Conservation (phyloP, 2,888 invertebrate genomes). For the Kryphioiulus occultus region DNA sequence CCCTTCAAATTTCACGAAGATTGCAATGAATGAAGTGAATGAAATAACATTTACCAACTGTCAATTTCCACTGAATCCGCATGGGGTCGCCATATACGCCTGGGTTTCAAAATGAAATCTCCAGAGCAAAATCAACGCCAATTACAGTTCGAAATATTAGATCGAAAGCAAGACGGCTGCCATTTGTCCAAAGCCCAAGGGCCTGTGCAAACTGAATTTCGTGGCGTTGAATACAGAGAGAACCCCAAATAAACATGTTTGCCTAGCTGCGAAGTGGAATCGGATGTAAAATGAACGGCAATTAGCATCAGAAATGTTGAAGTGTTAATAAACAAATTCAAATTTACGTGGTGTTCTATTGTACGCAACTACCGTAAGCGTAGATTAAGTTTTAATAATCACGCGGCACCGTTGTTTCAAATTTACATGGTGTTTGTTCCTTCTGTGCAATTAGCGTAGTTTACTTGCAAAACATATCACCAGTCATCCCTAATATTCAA, state of each 20-base stretch:
- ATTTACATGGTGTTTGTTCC: no score
- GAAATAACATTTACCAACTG: not conserved
- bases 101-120: not conserved
- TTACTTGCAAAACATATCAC: no score
- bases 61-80: not conserved
- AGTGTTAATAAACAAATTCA: not conserved
- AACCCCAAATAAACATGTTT: not conserved
- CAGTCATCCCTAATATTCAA: no score
- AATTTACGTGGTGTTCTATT: no score
- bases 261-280: not conserved
- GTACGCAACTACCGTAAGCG: no score
- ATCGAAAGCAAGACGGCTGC: not conserved
- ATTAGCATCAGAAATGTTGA: not conserved
- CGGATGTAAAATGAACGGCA: not conserved
- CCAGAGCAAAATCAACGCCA: not conserved
- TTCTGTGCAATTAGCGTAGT: no score
- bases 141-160: not conserved
- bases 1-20: no score
- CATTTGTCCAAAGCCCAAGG: not conserved
- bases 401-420: no score
- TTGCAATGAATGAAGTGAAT: not conserved
- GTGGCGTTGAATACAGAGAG: not conserved
- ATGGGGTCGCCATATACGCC: not conserved
- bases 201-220: not conserved
- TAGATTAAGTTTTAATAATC: no score